Conservation (phyloP, 2,888 invertebrate genomes). For the Zele albiditarsus region DNA sequence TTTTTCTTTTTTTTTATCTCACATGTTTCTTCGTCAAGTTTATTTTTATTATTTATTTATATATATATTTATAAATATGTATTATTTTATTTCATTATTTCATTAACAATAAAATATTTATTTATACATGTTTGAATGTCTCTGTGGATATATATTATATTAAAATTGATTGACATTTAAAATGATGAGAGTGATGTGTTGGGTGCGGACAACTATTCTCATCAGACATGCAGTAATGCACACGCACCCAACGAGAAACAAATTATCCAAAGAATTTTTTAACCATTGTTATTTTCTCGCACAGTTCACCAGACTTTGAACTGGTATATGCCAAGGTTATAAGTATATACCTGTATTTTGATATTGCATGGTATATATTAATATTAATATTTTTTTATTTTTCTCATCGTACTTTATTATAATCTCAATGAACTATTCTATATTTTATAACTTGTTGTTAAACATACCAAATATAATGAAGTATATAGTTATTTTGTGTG, state of each 20-base stretch:
- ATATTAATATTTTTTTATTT: neutral
- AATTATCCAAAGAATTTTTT: conserved; percentile 41
- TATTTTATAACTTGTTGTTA: too few relatives aligned
- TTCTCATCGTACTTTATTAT: too few relatives aligned
- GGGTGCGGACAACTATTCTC: conserved; percentile 30
- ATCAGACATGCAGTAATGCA: conserved; percentile 46
- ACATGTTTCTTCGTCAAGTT: conserved; percentile 34
- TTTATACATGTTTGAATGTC: neutral
- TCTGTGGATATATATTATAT: neutral
- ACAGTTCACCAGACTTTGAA: conserved; percentile 16
- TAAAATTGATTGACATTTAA: conserved; percentile 11
- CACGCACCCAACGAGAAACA: conserved; percentile 43
- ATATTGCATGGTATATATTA: neutral
- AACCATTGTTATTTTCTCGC: conserved; percentile 40
- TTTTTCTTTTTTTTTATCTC: conserved; percentile 41
- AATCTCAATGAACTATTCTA: too few relatives aligned
- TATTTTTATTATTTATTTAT: too few relatives aligned
- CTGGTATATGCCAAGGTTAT: neutral
- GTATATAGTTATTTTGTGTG: too few relatives aligned
- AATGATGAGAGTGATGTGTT: neutral
- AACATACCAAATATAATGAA: too few relatives aligned
- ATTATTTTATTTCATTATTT: neutral
- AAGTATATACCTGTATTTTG: conserved; percentile 9
- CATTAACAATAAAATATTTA: neutral
- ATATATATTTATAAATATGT: neutral